Evolutionary conservation across 2,888 invertebrate species (phyloP).

Genomic region (Adelphocoris suturalis): DNA sequence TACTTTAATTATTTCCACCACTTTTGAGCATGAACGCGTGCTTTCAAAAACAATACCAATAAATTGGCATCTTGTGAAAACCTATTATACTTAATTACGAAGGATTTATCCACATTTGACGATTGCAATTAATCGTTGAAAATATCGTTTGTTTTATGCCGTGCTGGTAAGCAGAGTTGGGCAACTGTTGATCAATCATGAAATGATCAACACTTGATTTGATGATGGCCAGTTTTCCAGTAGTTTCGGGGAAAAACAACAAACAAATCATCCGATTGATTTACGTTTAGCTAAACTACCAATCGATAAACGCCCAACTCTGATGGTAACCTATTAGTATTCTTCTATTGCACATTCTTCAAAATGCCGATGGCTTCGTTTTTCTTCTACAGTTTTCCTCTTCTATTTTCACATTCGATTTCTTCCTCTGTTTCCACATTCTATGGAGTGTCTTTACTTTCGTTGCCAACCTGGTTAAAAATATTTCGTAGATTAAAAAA

Average conservation of each 20-base stretch:
- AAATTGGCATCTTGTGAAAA: too few species aligned
- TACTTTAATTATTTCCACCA: too few species aligned
- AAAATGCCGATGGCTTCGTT: slow-evolving; percentile 14
- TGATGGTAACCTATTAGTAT: not conserved
- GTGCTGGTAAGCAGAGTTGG: too few species aligned
- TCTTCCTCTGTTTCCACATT: slow-evolving; percentile 1
- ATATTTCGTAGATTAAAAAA: not conserved
- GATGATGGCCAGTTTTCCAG: not conserved
- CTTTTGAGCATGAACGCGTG: too few species aligned
- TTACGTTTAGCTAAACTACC: not conserved
- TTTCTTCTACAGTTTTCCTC: not conserved
- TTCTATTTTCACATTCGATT: not conserved
- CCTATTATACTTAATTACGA: too few species aligned
- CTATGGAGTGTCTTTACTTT: not conserved
- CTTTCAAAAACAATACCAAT: too few species aligned
- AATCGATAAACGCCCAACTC: too few species aligned
- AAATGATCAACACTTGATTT: not conserved
- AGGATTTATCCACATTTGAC: too few species aligned
- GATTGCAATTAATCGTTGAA: too few species aligned
- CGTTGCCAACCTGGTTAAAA: not conserved
- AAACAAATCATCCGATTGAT: not conserved
- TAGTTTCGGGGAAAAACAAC: not conserved
- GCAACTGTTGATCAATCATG: too few species aligned
- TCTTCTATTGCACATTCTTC: not conserved
- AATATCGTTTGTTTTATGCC: too few species aligned